These are phyloP conservation scores for Haliaeetus leucogaster DNA, from an alignment of 2,113 vertebrate species.

Conservation along the genomic window DNA sequence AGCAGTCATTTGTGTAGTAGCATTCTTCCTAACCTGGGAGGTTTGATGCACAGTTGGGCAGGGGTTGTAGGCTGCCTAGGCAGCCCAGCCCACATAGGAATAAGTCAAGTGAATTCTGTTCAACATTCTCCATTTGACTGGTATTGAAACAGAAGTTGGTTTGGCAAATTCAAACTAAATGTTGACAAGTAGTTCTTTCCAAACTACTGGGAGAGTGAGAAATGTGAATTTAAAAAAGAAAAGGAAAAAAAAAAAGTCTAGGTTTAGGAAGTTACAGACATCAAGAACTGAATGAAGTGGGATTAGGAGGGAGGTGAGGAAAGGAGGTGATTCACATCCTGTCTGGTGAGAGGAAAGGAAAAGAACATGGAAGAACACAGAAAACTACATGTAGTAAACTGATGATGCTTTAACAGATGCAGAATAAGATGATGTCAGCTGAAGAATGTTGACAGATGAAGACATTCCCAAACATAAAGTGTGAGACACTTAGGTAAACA, in stretches of 20 bases:
- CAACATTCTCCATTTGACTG: not conserved
- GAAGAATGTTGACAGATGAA: not conserved
- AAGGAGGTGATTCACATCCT: not conserved
- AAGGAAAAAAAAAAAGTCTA: not conserved
- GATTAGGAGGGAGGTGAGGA: not conserved
- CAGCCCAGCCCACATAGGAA: accelerated
- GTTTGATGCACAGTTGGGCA: not conserved
- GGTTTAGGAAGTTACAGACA: not conserved
- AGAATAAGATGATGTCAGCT: not conserved
- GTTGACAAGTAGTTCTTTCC: not conserved
- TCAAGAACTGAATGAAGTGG: not conserved
- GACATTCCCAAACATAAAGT: not conserved
- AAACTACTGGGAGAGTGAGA: not conserved
- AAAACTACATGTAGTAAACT: not conserved
- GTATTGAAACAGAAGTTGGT: not conserved
- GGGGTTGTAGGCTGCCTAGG: not conserved
- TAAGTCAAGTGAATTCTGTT: not conserved
- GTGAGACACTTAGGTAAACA: not conserved
- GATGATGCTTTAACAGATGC: not conserved
- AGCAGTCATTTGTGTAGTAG: not conserved
- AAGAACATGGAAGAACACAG: not conserved
- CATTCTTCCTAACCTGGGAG: not conserved
- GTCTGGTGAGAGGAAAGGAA: not conserved
- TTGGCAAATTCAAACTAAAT: not conserved
- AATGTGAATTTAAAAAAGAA: not conserved